Evolutionary conservation across 2,113 vertebrate genomes (phyloP).

Genomic region (Myiozetetes cayanensis): DNA sequence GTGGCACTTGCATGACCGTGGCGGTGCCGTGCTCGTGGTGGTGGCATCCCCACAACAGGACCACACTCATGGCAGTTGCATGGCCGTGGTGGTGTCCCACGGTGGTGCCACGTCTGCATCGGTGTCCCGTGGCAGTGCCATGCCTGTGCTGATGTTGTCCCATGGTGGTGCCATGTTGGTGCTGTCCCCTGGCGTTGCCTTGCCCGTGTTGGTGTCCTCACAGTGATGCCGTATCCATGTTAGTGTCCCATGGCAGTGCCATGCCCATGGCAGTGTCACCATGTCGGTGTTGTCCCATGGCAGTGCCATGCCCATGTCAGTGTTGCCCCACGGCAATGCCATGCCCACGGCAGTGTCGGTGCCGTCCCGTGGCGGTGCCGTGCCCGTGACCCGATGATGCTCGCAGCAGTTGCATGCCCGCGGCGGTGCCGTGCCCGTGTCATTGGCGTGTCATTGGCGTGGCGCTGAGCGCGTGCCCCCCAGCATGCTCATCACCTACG

Average conservation of each 20-base stretch:
- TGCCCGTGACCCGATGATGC: not conserved
- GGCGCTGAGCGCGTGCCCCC: slow-evolving; percentile 27
- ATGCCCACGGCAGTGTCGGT: too few relatives aligned
- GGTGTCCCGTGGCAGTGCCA: not conserved
- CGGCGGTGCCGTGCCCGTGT: not conserved
- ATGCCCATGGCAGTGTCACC: too few relatives aligned
- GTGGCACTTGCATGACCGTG: not conserved
- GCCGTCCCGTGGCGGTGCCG: not conserved
- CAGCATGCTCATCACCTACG: slow-evolving; percentile 98
- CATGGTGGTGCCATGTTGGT: not conserved
- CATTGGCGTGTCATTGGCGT: not conserved
- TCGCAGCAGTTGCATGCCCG: not conserved
- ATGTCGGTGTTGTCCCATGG: not conserved
- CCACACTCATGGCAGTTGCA: rapidly evolving
- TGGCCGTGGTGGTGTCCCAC: rapidly evolving
- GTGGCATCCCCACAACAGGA: not conserved
- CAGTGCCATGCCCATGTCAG: too few relatives aligned
- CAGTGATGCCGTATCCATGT: rapidly evolving
- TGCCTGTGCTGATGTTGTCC: not conserved
- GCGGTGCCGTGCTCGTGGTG: rapidly evolving
- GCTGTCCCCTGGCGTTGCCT: not conserved
- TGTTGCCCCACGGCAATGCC: rapidly evolving
- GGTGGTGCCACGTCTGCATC: too few relatives aligned
- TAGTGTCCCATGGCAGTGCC: too few relatives aligned
- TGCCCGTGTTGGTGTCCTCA: not conserved